Conservation (phyloP, 2,113 vertebrate species). For the Tonatia bakeri region DNA sequence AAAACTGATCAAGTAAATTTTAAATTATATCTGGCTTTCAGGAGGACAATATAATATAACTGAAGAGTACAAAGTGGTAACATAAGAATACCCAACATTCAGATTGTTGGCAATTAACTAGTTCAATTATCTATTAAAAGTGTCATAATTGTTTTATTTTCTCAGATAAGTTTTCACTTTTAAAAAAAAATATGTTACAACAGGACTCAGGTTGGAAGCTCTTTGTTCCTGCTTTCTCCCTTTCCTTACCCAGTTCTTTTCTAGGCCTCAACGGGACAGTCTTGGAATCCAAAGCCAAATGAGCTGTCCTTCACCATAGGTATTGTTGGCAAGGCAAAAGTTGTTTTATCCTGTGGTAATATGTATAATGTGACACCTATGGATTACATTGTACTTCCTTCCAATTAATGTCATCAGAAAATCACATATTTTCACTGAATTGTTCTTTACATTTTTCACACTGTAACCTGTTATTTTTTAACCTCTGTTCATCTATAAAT, state of each 20-base stretch:
- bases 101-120: background rate
- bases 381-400: background rate
- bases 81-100: background rate
- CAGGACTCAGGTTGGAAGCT: background rate
- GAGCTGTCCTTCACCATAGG: background rate
- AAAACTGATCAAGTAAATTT: background rate
- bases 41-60: background rate
- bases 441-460: background rate
- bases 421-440: background rate
- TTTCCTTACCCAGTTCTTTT: background rate
- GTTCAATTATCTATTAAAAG: background rate
- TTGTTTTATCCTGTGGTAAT: background rate
- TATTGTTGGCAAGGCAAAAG: background rate
- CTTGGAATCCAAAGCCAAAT: background rate
- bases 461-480: background rate
- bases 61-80: background rate
- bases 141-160: background rate
- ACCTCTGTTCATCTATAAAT: background rate
- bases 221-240: background rate
- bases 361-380: background rate
- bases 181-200: background rate
- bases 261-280: background rate
- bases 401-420: background rate
- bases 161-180: background rate
- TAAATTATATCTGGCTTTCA: background rate